Percentiles rank a stretch among this genome's conserved stretches.
Evolutionary conservation across 2,113 vertebrate species (phyloP).

Genomic region (Anseranas semipalmata): DNA sequence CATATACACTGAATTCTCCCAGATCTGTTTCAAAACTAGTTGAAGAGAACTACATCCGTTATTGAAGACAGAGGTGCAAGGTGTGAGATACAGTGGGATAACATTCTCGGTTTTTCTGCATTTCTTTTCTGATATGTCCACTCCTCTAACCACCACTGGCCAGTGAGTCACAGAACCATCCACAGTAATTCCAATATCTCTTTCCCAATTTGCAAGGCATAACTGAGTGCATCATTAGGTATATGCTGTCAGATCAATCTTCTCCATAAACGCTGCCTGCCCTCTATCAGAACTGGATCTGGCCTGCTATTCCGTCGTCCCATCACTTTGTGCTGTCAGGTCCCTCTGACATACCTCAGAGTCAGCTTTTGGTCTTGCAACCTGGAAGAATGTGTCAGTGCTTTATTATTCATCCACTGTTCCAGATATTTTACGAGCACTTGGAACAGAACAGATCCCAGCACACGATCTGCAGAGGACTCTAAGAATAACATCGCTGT

Average conservation of each 20-base stretch:
- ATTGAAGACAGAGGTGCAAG: background rate
- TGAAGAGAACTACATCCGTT: background rate
- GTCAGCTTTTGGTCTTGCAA: background rate
- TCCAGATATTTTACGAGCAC: background rate
- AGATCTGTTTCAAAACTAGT: background rate
- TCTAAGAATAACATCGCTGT: background rate
- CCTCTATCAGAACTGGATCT: background rate
- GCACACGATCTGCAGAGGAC: background rate
- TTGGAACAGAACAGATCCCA: background rate
- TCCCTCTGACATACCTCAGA: background rate
- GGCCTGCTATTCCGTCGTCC: background rate
- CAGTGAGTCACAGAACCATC: background rate
- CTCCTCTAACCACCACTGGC: background rate
- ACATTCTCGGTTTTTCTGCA: background rate
- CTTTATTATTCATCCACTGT: background rate
- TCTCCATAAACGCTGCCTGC: background rate
- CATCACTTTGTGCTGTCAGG: background rate
- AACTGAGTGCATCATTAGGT: background rate
- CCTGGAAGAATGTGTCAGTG: background rate
- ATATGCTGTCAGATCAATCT: background rate
- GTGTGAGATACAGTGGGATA: background rate
- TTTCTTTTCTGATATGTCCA: background rate
- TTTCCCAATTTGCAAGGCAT: background rate
- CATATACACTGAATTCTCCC: background rate
- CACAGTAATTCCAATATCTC: background rate